Conservation (phyloP, 2,797 vertebrate species). For the Antrozous pallidus region DNA sequence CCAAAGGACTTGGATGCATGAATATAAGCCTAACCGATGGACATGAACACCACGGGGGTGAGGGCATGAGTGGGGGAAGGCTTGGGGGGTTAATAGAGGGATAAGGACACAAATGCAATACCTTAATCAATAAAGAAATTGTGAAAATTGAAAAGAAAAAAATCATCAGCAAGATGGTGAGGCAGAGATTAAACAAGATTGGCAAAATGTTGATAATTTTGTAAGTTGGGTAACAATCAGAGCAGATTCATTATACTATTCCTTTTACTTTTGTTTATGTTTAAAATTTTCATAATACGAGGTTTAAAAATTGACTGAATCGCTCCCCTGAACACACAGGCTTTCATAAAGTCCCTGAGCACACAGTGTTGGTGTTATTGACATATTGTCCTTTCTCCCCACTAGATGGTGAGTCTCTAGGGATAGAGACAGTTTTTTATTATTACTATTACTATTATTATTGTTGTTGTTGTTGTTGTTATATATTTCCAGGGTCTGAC, state of each 20-base stretch:
- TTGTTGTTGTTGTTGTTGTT: neutral
- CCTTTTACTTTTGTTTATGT: neutral
- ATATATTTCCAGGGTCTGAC: neutral
- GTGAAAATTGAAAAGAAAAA: no score
- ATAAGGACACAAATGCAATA: no score
- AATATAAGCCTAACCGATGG: no score
- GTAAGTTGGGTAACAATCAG: neutral
- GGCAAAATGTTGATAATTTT: neutral
- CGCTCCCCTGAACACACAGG: neutral
- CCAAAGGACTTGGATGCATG: no score
- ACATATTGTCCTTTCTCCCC: neutral
- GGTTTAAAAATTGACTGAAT: neutral
- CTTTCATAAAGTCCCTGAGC: neutral
- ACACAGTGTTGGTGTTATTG: neutral
- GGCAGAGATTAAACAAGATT: neutral
- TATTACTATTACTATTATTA: neutral
- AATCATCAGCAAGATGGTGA: neutral
- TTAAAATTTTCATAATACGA: neutral
- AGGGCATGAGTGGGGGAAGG: no score
- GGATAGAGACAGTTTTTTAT: neutral
- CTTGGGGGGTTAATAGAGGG: no score
- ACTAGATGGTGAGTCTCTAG: neutral
- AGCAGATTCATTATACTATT: neutral
- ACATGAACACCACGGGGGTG: no score
- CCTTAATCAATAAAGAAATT: no score